Conservation (phyloP, 2,797 vertebrate genomes). For the Eleutherodactylus coqui region DNA sequence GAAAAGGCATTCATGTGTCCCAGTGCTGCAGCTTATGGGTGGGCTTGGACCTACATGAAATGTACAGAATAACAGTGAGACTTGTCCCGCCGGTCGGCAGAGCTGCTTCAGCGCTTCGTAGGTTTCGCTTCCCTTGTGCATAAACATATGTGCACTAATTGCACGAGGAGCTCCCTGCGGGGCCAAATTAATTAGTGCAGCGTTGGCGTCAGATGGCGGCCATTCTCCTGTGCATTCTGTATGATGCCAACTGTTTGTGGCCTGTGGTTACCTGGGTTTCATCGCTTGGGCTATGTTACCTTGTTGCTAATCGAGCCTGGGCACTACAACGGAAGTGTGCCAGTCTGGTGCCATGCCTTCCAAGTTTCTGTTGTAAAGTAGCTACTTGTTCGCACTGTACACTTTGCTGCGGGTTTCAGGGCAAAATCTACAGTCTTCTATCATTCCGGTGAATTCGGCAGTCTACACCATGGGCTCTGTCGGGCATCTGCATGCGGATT, state of each 20-base stretch:
- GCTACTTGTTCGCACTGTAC: no score
- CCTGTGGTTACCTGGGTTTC: background rate
- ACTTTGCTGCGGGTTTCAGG: no score
- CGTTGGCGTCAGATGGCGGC: slow-evolving; percentile 10
- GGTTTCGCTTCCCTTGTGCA: slow-evolving; percentile 27
- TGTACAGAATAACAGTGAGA: background rate
- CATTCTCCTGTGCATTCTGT: slow-evolving; percentile 9
- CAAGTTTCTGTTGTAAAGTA: no score
- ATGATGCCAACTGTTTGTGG: background rate
- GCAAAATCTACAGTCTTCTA: no score
- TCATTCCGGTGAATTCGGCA: no score
- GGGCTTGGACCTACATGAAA: no score
- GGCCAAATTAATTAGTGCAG: slow-evolving; percentile 43
- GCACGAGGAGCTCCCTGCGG: slow-evolving; percentile 26
- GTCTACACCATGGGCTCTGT: no score
- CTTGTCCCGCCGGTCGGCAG: background rate
- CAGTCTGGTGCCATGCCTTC: background rate
- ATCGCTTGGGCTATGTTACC: background rate
- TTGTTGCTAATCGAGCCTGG: background rate
- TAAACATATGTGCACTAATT: slow-evolving; percentile 47
- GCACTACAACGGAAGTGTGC: background rate
- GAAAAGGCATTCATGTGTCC: no score
- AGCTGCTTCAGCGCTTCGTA: background rate
- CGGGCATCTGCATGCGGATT: no score
- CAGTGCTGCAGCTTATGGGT: no score